Evolutionary conservation across 1,140 invertebrate genomes (phyloP), one percentile per base, ranked within the genome.

Genomic region (Hyles vespertilio): DNA sequence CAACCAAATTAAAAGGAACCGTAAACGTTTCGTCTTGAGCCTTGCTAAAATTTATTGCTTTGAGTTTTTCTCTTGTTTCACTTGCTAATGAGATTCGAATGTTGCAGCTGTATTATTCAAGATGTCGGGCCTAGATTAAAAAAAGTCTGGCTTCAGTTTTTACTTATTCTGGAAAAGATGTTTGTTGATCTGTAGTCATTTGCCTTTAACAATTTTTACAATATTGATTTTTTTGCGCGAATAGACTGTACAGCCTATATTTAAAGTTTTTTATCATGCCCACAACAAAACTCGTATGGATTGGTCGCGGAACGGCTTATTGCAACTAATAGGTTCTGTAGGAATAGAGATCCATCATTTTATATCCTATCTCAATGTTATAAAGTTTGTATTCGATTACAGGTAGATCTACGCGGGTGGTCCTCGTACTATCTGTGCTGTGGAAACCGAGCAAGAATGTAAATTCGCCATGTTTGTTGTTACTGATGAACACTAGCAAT

Each of bases 1-100:
- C 76, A 78, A 81, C 84, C 81, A 84, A 87, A 88, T 88, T 88
- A 87, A 88, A 88, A 82, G 79, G 74, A 85, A 84, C 83, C 76
- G 79, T 85, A 88, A 88, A 82, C 72, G 80, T 80, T 83, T 81
- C 75, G 75, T 80, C 80, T 87, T 84, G 79, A 81, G 77, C 75
- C 75, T 77, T 80, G 86, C 86, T 80, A 82, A 77, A 89, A 89
- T 89, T 89, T 89, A 89, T 89, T 84, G 73, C 81, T 73, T 65
- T 59, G 56, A 79, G 74, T 78, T 85, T 84, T 81, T 83, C 79
- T 77, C 77, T 79, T 84, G 73, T 86, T 84, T 82, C 71, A 69
- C 67, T 77, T 74, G 70, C 81, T 87, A 88, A 88, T 88, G 82
- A 88, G 82, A 84, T 85, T 83, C 77, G 79, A 84, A 84, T 85